Conservation (phyloP, 2,113 vertebrate species). For the Brienomyrus brachyistius region DNA sequence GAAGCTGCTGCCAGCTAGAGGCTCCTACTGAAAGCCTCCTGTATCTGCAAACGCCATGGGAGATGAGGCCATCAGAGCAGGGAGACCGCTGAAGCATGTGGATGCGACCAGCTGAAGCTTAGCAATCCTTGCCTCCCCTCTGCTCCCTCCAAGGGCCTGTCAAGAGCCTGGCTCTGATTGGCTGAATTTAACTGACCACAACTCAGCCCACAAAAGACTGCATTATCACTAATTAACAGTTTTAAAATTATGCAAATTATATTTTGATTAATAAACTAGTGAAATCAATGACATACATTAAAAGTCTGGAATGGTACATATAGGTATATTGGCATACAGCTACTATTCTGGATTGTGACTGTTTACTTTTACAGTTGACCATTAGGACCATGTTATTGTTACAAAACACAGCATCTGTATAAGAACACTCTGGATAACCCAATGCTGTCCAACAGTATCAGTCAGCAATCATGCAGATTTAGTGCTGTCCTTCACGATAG, state of each 20-base stretch:
- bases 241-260: neutral
- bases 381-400: neutral
- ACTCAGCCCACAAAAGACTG: neutral
- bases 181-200: neutral
- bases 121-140: neutral
- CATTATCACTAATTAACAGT: neutral
- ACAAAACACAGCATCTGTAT: neutral
- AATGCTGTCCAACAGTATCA: neutral
- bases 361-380: neutral
- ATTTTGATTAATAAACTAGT: neutral
- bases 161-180: slow-evolving; percentile 18
- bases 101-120: slow-evolving; percentile 10
- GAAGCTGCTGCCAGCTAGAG: neutral
- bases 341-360: neutral
- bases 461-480: neutral
- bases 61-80: neutral
- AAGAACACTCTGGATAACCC: neutral
- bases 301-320: neutral
- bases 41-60: neutral
- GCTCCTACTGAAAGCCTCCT: neutral
- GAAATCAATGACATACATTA: neutral
- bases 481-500: neutral
- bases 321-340: neutral
- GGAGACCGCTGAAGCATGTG: neutral
- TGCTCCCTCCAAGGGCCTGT: slow-evolving; percentile 13